Conservation (phyloP, 2,113 vertebrate genomes). For the Eclectus roratus region DNA sequence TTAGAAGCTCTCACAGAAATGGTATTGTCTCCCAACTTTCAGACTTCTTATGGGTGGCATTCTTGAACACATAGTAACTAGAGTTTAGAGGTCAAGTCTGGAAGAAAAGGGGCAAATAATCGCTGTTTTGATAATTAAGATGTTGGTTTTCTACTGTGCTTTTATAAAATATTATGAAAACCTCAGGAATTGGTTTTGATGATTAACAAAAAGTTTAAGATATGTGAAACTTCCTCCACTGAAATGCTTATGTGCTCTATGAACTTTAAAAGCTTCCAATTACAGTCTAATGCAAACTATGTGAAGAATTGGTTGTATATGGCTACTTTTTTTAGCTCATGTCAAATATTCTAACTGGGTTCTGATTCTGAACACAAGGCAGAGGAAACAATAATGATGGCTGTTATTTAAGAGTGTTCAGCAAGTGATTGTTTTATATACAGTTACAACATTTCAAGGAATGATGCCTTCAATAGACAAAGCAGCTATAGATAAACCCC, state of each 20-base stretch:
- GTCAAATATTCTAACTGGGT: not conserved
- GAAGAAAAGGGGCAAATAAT: not conserved
- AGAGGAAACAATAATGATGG: not conserved
- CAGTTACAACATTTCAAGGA: not conserved
- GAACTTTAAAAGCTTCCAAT: not conserved
- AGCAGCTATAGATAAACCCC: not conserved
- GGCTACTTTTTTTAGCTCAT: not conserved
- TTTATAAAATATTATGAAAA: not conserved
- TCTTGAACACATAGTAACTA: not conserved
- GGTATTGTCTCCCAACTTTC: not conserved
- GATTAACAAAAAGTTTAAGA: not conserved
- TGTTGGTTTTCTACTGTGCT: accelerated
- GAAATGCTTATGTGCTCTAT: not conserved
- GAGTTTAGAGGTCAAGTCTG: not conserved
- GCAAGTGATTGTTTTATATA: not conserved
- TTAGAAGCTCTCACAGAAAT: not conserved
- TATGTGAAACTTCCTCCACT: not conserved
- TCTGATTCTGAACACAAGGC: not conserved
- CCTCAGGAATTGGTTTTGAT: not conserved
- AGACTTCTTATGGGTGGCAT: not conserved
- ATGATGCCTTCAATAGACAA: not conserved
- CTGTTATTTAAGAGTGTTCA: not conserved
- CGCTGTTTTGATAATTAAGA: not conserved
- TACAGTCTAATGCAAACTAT: not conserved
- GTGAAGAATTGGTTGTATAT: not conserved